These are phyloP conservation scores for Apostichopus parvimensis DNA, from an alignment of 35 echinoderm and acorn worm genomes.

Conservation along the genomic window DNA sequence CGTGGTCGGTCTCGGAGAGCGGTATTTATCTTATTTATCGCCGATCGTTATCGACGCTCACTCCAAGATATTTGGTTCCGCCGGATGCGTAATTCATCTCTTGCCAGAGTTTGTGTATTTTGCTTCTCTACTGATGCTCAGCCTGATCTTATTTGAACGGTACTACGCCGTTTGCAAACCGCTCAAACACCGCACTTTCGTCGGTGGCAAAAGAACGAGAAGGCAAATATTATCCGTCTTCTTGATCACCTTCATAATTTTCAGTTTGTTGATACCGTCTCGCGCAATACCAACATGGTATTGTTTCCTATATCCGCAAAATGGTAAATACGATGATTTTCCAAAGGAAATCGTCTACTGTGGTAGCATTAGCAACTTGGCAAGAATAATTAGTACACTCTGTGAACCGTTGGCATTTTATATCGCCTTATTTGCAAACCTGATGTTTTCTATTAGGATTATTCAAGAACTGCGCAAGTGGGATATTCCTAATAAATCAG, in stretches of 20 bases:
- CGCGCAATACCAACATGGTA: neutral
- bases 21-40: neutral
- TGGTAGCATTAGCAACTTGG: neutral
- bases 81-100: neutral
- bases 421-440: neutral
- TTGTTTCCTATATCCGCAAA: neutral
- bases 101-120: neutral
- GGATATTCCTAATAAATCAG: neutral
- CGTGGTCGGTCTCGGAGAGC: slow-evolving; percentile 1
- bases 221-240: neutral
- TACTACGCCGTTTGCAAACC: slow-evolving; percentile 28
- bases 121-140: neutral
- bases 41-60: neutral
- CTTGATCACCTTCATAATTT: neutral
- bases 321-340: neutral
- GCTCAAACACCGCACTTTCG: neutral
- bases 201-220: slow-evolving; percentile 3
- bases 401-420: neutral
- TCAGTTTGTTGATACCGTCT: neutral
- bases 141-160: slow-evolving; percentile 1
- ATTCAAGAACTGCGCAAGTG: neutral
- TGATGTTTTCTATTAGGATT: neutral
- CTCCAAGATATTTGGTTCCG: neutral
- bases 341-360: neutral
- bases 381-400: neutral